Evolutionary conservation across 1,140 invertebrate genomes (phyloP), one percentile per base, ranked within the genome.

Genomic region (Eueides isabella): DNA sequence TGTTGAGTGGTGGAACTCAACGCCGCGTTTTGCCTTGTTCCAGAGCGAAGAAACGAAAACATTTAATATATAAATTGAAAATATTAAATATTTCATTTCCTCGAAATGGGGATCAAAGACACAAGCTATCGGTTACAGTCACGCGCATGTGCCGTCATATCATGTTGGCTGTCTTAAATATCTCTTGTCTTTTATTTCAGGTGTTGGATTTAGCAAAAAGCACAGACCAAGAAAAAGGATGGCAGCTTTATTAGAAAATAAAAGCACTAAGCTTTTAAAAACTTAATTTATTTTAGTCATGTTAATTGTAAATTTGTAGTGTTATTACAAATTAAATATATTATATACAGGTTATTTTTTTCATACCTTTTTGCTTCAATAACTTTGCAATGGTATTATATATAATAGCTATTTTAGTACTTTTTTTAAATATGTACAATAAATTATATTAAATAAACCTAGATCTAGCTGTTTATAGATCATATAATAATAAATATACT

Each of bases 171-270:
- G n/a, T n/a, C n/a, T n/a, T n/a, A 14, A 38, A 38, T 38, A 38
- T 38, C 14, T 38, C 16, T 38, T 1, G 11, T 55, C 66, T 71
- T 78, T 74, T 72, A 72, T 74, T 91, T 89, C 82, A 91, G 91
- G 83, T 55, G 83, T 91, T 69, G 89, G 91, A 38, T 92, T 92
- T 67, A 92, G 80, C 77, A 92, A 91, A 82, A 92, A 92, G 68
- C 91, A 92, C 68, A 86, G 91, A 81, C 82, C 85, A 31, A 83
- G 91, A 75, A 92, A 92, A 77, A 85, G 88, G 79, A 83, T 80
- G 75, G 88, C 85, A 12, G 84, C 85, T 16, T 77, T 84, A 44
- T 63, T 88, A 30, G 81, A 77, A 35, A 78, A 80, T 28, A 81
- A 86, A 72, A 72, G 14, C 62, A 23, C 71, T 61, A 89, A 90